Percentiles rank a stretch among this genome's conserved stretches.
Conservation (phyloP, 2,888 invertebrate genomes). For the Eupelmus urozonus region DNA sequence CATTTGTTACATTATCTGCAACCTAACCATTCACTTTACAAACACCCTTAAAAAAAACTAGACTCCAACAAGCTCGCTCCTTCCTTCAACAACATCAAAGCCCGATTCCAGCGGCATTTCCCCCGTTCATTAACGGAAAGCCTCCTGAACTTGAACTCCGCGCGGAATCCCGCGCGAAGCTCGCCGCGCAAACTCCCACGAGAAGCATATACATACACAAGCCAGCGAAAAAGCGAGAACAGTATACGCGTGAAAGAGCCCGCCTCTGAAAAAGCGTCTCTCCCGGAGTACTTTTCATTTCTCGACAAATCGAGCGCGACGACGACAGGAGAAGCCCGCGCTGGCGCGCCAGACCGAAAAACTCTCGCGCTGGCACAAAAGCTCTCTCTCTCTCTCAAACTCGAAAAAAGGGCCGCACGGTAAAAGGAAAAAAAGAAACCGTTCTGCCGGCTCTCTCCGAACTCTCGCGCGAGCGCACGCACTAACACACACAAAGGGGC, state of each 20-base stretch:
- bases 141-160: not conserved
- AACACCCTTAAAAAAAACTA: too few relatives aligned
- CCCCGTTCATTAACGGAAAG: too few relatives aligned
- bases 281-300: too few relatives aligned
- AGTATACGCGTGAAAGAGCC: too few relatives aligned
- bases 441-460: not conserved
- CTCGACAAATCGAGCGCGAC: constrained; percentile 10
- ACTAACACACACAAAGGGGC: not conserved
- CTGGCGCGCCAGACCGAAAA: not conserved
- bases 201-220: too few relatives aligned
- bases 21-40: too few relatives aligned
- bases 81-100: too few relatives aligned
- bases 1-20: too few relatives aligned
- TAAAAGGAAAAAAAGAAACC: constrained; percentile 1
- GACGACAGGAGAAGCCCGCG: not conserved
- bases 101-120: too few relatives aligned
- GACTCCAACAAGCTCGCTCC: too few relatives aligned
- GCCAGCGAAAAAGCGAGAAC: not conserved
- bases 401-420: not conserved
- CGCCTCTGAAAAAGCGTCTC: not conserved
- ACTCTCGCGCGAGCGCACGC: not conserved
- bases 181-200: not conserved
- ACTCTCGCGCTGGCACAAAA: not conserved
- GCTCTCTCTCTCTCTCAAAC: not conserved
- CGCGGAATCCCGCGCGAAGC: not conserved